A percentile compares a stretch with the other conserved stretches of the same genome.
phyloP scores from a whole-genome alignment of 2,113 vertebrate genomes.

The Clupea harengus region DNA sequence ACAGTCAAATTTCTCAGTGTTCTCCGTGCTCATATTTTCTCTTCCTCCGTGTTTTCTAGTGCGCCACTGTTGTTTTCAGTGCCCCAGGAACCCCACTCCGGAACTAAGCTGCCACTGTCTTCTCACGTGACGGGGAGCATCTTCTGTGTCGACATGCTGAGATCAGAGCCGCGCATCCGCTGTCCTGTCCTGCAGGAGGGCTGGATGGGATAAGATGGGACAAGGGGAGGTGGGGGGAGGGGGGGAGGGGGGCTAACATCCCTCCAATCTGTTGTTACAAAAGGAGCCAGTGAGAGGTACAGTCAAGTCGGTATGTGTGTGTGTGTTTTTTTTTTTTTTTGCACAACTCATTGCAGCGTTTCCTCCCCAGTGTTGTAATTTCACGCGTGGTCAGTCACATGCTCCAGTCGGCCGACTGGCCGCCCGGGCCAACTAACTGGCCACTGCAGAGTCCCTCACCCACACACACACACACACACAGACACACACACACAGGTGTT shows the following conservation, averaged over 20 bases:
- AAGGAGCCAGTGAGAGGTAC: neutral
- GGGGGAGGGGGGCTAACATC: neutral
- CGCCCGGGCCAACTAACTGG: neutral
- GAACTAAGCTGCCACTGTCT: neutral
- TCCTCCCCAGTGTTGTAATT: slow-evolving; percentile 39
- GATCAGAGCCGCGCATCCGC: neutral
- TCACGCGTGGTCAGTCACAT: slow-evolving; percentile 36
- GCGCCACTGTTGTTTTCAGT: neutral
- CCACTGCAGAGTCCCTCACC: neutral
- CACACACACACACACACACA: slow-evolving; percentile 21
- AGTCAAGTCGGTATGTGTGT: neutral
- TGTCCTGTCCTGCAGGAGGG: neutral
- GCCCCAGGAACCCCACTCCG: neutral
- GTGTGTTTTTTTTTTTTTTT: slow-evolving; percentile 7
- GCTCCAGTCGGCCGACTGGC: neutral
- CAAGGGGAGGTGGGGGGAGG: neutral
- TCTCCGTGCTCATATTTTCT: neutral
- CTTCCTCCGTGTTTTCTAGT: neutral
- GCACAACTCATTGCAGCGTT: slow-evolving; percentile 25
- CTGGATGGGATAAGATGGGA: neutral
- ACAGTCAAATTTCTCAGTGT: neutral
- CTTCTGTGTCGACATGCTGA: neutral
- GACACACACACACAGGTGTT: neutral
- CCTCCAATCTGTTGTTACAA: neutral
- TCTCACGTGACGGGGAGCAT: neutral